phyloP scores from a whole-genome alignment of 2,888 invertebrate genomes.

The Ischnura elegans region DNA sequence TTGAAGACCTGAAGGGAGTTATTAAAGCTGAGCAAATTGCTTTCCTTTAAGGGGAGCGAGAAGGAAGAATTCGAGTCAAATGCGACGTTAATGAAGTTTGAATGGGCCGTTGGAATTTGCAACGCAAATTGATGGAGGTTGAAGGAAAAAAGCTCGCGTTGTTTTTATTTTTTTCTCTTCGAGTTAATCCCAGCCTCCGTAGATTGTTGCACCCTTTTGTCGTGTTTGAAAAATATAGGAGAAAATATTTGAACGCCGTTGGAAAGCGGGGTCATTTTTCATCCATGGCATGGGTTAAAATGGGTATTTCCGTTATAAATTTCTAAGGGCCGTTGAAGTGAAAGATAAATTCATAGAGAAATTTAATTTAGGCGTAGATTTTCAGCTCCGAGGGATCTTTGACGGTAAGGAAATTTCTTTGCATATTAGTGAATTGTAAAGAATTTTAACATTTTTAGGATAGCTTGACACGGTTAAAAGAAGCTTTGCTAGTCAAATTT shows the following conservation, averaged over 20 bases:
- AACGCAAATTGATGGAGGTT: no score
- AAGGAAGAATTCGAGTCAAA: slow-evolving; percentile 5
- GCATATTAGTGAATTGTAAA: no score
- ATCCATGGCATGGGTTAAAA: neutral
- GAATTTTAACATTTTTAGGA: no score
- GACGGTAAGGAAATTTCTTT: neutral
- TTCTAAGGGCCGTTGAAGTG: neutral
- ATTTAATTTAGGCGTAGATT: neutral
- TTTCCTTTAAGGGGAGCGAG: slow-evolving; percentile 23
- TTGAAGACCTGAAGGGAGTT: slow-evolving; percentile 14
- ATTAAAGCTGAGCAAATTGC: slow-evolving; percentile 28
- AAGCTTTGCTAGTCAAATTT: no score
- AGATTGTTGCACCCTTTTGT: slow-evolving; percentile 17
- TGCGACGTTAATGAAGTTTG: slow-evolving; percentile 26
- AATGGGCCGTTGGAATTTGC: neutral
- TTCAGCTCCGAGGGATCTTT: neutral
- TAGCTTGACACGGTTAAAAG: no score
- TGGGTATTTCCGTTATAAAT: neutral
- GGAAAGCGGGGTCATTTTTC: slow-evolving; percentile 12
- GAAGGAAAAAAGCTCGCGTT: no score
- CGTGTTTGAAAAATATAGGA: neutral
- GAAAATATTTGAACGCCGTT: neutral
- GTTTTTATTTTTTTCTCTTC: no score
- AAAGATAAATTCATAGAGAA: neutral
- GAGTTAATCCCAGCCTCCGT: neutral